Base-by-base conservation (phyloP, 2,113 vertebrate genomes). In the Eurystomus gularis region DNA sequence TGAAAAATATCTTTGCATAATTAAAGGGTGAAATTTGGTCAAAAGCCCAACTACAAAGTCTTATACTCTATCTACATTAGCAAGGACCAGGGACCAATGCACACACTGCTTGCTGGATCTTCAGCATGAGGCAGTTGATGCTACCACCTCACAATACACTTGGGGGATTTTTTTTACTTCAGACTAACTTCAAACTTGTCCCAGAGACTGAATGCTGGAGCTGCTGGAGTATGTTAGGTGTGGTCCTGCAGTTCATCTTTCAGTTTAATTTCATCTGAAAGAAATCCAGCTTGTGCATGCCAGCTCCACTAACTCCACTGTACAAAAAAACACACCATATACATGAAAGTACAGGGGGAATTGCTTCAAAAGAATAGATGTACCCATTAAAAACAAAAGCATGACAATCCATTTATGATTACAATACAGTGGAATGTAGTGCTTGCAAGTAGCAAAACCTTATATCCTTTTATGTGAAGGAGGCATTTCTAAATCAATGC, bases 281-380 rank as follows among this genome's bases (percentile, higher is more conserved):
- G 54, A 80, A 77, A 77, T 66, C 16, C 39, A 29, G 37, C 71
- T 92, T 80, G 60, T 73, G 21, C 40, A n/a, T 64, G 26, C 21
- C 62, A 77, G 54, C 17, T 83, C 68, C 33, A 33, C 23, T 42
- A 76, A 69, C 21, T 88, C 26, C 39, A 75, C 55, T 16, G 17
- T 17, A 5, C 26, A 86, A 87, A 82, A 20, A 4, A 4, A 25
- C 33, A 21, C 0, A 0, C 23, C 10, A 13, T 26, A 49, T 37
- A n/a, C 13, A 11, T 70, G 28, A 58, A 82, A 69, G n/a, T 33
- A 23, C 17, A 49, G 40, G 19, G 7, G 10, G 1, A 42, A 33
- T 44, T 37, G 4, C 23, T 93, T 86, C 68, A 58, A 48, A 86
- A 70, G 28, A 69, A 10, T n/a, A 86, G 44, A 37, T 29, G 20